These are phyloP conservation scores for Drosophila quinaria DNA, from an alignment of 2,888 invertebrate genomes.

Conservation along the genomic window DNA sequence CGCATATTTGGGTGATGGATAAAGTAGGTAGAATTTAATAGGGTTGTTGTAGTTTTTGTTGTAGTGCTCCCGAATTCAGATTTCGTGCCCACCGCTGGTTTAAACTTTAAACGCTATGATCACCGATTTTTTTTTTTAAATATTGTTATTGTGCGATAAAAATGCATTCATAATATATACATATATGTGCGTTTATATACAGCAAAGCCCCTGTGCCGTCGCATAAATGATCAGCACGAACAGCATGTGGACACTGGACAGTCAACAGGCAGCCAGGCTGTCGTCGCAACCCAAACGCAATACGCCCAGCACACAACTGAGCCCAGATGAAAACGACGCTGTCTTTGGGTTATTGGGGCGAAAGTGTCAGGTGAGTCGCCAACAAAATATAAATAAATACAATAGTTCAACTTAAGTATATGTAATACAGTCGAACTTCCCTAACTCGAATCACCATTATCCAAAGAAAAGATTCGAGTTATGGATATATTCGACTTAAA, in stretches of 20 bases:
- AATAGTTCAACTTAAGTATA: not conserved
- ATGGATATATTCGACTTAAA: too few species aligned
- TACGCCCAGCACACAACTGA: slow-evolving; percentile 89
- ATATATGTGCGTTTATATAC: slow-evolving; percentile 18
- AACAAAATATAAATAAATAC: too few species aligned
- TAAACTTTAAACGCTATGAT: slow-evolving; percentile 9
- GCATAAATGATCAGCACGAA: slow-evolving; percentile 77
- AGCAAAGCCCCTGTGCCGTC: slow-evolving; percentile 61
- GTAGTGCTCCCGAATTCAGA: too few species aligned
- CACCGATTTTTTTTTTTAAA: slow-evolving; percentile 12
- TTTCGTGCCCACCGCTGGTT: too few species aligned
- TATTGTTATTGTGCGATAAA: slow-evolving; percentile 13
- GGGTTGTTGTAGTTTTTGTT: too few species aligned
- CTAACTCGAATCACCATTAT: too few species aligned
- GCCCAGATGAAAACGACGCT: slow-evolving; percentile 93
- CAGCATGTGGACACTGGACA: slow-evolving; percentile 83
- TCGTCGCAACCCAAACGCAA: slow-evolving; percentile 79
- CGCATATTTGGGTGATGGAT: too few species aligned
- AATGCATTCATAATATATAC: slow-evolving; percentile 36
- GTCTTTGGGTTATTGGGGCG: slow-evolving; percentile 93
- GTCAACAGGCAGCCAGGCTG: slow-evolving; percentile 63
- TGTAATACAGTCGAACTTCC: too few species aligned
- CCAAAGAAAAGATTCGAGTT: too few species aligned
- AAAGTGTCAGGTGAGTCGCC: slow-evolving; percentile 91
- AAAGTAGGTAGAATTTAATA: too few species aligned